Base-by-base conservation (phyloP, 35 echinoderm and acorn worm genomes). In the Lytechinus variegatus region DNA sequence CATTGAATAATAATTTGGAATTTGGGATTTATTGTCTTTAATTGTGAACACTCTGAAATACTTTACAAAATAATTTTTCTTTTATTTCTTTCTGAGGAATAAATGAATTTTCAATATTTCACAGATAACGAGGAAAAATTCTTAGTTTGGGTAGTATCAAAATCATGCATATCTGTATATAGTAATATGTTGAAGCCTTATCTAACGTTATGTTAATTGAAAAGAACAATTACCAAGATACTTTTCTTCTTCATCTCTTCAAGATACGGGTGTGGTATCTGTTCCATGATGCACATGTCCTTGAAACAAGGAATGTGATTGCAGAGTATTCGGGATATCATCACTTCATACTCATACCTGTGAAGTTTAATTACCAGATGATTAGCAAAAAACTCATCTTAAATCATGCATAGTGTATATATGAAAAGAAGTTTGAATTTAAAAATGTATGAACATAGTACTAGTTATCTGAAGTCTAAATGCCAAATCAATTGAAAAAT, bases 301-400 rank as follows among this genome's bases (percentile, higher is more conserved):
- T 89, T 10, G 52, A 89, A 89, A 28, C 19, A 89, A 10, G 87
- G 87, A 14, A 89, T 89, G 16, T 89, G 87, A 6, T 89, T 89
- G 24, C 5, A 13, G 11, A 89, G 27, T 89, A 89, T 89, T 28
- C 87, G 9, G 3, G 11, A 6, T 29, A 89, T 89, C 87, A 89
- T 89, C 87, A 89, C 87, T 89, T 28, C 28, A 89, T 89, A 89
- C 52, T 89, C 87, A 89, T 89, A 89, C 24, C 87, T 89, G 87
- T 53, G 52, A 9, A 87, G 33, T 10, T 9, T 58, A 4, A 58
- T 58, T 10, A 58, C 56, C 56, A 58, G 33, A 44, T 44, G 33
- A 44, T 44, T 44, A 44, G 33, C 33, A 44, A 44, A 2, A 44
- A 44, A 44, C 33, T 44, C 33, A 44, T 44, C 33, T 44, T 44